Percentiles rank a stretch among this genome's conserved stretches.
Conservation (phyloP, 2,888 invertebrate genomes). For the Allophyes oxyacanthae region DNA sequence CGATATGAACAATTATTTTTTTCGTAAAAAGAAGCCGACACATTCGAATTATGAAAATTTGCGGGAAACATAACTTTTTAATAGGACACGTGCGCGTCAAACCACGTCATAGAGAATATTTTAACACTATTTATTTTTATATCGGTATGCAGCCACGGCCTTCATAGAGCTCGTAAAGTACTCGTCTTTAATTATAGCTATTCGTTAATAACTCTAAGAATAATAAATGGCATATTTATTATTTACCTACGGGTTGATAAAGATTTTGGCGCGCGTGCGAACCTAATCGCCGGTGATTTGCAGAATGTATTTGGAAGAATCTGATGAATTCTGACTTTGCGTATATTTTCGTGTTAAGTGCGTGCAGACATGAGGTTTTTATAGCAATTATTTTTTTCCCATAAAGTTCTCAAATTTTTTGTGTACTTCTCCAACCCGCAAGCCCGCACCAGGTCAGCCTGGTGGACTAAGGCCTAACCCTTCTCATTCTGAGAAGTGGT, state of each 20-base stretch:
- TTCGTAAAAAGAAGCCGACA: too few species aligned
- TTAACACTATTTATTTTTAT: conserved; percentile 54
- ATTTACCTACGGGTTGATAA: conserved; percentile 37
- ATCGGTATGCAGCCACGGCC: conserved; percentile 40
- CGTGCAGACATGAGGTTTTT: background rate
- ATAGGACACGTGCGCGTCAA: conserved; percentile 28
- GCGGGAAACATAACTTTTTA: conserved; percentile 32
- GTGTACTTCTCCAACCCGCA: too few species aligned
- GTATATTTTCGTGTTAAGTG: conserved; percentile 2
- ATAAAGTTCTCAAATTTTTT: too few species aligned
- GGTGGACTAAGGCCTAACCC: too few species aligned
- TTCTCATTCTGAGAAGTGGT: too few species aligned
- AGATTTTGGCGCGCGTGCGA: conserved; percentile 27
- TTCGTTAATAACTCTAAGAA: conserved; percentile 48
- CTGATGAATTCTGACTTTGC: conserved; percentile 9
- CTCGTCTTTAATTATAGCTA: conserved; percentile 48
- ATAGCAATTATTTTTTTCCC: too few species aligned
- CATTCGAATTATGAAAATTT: conserved; percentile 18
- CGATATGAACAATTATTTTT: too few species aligned
- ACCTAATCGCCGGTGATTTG: conserved; percentile 34
- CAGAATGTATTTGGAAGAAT: conserved; percentile 26
- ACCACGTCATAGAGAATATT: conserved; percentile 43
- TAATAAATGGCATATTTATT: conserved; percentile 54
- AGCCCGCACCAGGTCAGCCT: too few species aligned
- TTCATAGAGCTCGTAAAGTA: conserved; percentile 52